Conservation (phyloP, 2,113 vertebrate genomes). For the Heterocephalus glaber region DNA sequence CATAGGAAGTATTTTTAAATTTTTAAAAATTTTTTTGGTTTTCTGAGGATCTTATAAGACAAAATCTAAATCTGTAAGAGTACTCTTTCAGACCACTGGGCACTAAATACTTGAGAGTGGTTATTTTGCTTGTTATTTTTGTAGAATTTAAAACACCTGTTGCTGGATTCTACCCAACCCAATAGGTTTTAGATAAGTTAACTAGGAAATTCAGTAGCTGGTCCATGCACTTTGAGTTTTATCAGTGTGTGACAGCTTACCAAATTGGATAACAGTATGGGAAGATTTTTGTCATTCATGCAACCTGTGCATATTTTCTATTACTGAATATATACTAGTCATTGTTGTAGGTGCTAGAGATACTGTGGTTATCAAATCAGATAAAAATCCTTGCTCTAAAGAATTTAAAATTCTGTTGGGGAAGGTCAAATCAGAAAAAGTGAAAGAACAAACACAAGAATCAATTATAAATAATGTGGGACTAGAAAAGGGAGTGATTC, state of each 20-base stretch:
- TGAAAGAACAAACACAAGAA: background rate
- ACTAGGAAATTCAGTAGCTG: background rate
- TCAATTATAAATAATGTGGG: background rate
- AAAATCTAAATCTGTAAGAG: background rate
- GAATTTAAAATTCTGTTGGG: background rate
- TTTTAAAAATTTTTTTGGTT: background rate
- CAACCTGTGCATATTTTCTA: background rate
- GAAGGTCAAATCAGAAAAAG: background rate
- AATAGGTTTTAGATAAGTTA: background rate
- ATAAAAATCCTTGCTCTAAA: background rate
- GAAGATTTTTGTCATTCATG: background rate
- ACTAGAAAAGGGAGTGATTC: background rate
- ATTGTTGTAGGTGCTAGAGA: slow-evolving; percentile 14
- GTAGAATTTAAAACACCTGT: background rate
- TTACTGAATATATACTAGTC: background rate
- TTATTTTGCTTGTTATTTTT: slow-evolving; percentile 4
- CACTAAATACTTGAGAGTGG: background rate
- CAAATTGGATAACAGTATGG: background rate
- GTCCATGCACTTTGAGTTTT: slow-evolving; percentile 1
- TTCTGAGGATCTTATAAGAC: background rate
- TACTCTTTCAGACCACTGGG: background rate
- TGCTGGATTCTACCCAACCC: background rate
- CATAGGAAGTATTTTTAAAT: background rate
- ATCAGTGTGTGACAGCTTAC: background rate
- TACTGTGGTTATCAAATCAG: background rate